Conservation (phyloP, 1,140 invertebrate species). For the Pseudomyrmex dendroicus region DNA sequence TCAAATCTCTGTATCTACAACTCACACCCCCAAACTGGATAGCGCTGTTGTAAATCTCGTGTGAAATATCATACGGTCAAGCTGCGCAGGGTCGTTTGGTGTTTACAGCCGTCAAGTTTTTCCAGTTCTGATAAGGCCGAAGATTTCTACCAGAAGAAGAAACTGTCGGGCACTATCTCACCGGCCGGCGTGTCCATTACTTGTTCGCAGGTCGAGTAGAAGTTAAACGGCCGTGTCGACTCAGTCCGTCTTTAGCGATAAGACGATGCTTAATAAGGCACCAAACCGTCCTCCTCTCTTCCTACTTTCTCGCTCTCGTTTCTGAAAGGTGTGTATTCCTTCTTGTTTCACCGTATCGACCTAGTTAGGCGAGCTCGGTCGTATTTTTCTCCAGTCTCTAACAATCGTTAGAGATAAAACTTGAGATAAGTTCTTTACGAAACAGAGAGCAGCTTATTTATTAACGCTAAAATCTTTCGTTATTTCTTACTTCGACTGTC, state of each 20-base stretch:
- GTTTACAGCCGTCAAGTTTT: conserved; percentile 73
- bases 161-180: conserved; percentile 57
- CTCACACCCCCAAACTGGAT: background rate
- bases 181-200: conserved; percentile 66
- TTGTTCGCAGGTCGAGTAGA: conserved; percentile 75
- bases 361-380: conserved; percentile 61
- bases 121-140: conserved; percentile 61
- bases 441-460: background rate
- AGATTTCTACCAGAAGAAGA: conserved; percentile 49
- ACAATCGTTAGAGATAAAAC: conserved; percentile 3
- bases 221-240: conserved; percentile 75
- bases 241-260: conserved; percentile 66
- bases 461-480: background rate
- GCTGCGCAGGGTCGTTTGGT: conserved; percentile 56
- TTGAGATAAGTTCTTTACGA: background rate
- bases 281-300: conserved; percentile 63
- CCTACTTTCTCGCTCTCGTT: conserved; percentile 51
- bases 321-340: background rate
- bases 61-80: conserved; percentile 34
- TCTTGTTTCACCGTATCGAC: conserved; percentile 64
- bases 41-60: conserved; percentile 60
- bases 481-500: background rate
- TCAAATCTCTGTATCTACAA: conserved; percentile 14
- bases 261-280: conserved; percentile 74
- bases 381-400: conserved; percentile 56